Base-by-base conservation (phyloP, 2,888 invertebrate genomes). In the Autographa gamma region DNA sequence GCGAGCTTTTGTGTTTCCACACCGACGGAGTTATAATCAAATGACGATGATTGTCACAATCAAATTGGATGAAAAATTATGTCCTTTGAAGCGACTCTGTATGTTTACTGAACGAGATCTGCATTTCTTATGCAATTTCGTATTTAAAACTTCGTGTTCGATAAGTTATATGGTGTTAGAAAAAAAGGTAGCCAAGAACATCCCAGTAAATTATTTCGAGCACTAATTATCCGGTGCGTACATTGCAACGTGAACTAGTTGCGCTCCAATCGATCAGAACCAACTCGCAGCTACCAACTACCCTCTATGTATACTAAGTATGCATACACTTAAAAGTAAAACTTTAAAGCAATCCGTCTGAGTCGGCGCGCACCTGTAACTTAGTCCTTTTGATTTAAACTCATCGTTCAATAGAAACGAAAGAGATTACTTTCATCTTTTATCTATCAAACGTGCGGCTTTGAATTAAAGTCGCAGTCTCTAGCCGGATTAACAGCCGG, bases 391-490 rank as follows among this genome's bases (percentile, higher is more conserved):
- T 43, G 43, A 43, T 43, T 43, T 43, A 43, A 43, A 43, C 43
- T 43, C 16, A 43, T 16, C 9, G 60, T 41, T 63, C 34, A 19
- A 73, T 54, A 61, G 25, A 67, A 74, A 71, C 43, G 54, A 65
- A 59, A 68, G 58, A 69, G 62, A 75, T 70, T 69, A 63, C 62
- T 60, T 71, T 61, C 38, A 71, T 70, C 71, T 67, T 58, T 71
- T 52, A 9, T 64, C 58, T 72, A 67, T 65, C 60, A 6, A 11
- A 48, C 34, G 31, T 65, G 38, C 9, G 19, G 18, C n/a, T 64
- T 69, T 19, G 38, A 63, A 67, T 38, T 67, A 56, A 32, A 52
- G 38, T 54, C 38, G 58, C 32, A 41, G 32, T 56, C 18, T 2
- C 18, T 65, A 31, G 25, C 31, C 43, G n/a, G 16, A 59, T 1